Conservation (phyloP, 2,113 vertebrate species). For the Psilopogon haemacephalus region DNA sequence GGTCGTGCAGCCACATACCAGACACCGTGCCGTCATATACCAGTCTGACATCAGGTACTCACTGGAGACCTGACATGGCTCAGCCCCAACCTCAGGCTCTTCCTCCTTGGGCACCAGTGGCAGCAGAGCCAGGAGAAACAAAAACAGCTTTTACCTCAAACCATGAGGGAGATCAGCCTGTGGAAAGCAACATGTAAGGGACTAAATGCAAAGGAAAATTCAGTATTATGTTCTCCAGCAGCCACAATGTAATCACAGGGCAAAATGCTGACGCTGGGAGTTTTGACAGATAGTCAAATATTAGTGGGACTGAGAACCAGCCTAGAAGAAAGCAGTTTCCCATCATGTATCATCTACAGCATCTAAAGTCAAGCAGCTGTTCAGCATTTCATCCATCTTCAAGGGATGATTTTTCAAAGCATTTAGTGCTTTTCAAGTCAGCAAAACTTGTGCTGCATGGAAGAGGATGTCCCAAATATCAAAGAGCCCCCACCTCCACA, state of each 20-base stretch:
- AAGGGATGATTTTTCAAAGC: neutral
- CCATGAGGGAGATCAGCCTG: neutral
- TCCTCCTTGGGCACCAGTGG: neutral
- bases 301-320: neutral
- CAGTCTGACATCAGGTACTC: neutral
- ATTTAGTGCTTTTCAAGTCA: neutral
- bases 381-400: neutral
- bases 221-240: neutral
- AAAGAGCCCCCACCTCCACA: rapidly evolving
- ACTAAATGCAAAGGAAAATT: neutral
- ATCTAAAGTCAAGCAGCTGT: neutral
- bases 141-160: neutral
- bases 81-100: neutral
- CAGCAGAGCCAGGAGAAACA: neutral
- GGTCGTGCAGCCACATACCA: neutral
- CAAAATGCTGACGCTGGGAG: neutral
- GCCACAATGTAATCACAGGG: neutral
- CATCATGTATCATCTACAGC: neutral
- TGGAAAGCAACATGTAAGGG: neutral
- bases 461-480: neutral
- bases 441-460: rapidly evolving
- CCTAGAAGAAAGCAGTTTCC: neutral
- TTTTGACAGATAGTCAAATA: neutral
- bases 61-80: neutral
- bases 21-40: neutral